Evolutionary conservation across 1,140 invertebrate species (phyloP).

Genomic region (Platorchestia sp.): DNA sequence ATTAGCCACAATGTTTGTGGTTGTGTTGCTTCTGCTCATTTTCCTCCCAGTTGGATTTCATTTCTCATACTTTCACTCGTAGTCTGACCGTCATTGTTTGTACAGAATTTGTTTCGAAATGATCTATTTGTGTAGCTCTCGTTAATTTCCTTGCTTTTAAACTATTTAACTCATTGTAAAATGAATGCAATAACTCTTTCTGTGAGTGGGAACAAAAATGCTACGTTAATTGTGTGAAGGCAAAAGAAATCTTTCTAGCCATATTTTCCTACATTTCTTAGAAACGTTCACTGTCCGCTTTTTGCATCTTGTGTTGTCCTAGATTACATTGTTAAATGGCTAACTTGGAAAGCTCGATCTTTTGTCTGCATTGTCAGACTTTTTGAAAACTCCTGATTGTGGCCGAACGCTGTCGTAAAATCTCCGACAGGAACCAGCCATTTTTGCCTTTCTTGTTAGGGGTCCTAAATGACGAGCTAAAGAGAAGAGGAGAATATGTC

Average conservation of each 20-base stretch:
- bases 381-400: constrained; percentile 17
- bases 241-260: background rate
- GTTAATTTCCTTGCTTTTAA: background rate
- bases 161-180: background rate
- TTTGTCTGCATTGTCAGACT: background rate
- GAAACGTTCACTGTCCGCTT: background rate
- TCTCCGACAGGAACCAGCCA: background rate
- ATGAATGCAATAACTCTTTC: background rate
- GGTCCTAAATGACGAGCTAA: background rate
- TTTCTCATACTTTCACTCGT: too few species aligned
- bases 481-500: background rate
- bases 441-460: constrained; percentile 29
- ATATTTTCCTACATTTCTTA: background rate
- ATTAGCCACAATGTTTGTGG: background rate
- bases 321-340: background rate
- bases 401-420: background rate
- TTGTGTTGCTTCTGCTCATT: background rate
- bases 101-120: too few species aligned
- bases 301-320: background rate
- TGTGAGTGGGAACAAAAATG: background rate
- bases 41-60: background rate
- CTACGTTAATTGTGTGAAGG: background rate
- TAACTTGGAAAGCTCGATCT: background rate
- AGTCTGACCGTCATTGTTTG: too few species aligned
- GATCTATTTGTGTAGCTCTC: background rate